phyloP scores from a whole-genome alignment of 2,113 vertebrate species.

The Paradoxurus hermaphroditus region DNA sequence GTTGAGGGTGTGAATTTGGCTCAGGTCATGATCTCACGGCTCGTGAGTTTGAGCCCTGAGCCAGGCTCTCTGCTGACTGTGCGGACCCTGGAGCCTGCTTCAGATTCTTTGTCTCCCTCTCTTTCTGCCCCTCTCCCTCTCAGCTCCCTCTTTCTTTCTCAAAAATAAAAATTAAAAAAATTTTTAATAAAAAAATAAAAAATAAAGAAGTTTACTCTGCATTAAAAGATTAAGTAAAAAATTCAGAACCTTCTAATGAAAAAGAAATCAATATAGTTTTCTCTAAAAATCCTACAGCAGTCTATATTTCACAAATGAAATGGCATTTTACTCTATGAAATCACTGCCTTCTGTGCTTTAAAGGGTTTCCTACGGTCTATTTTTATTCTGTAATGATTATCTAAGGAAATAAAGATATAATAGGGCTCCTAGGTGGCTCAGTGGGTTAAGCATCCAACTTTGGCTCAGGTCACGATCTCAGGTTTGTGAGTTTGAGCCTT shows the following conservation, averaged over 20 bases:
- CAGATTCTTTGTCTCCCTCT: neutral
- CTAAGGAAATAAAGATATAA: neutral
- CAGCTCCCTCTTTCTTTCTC: neutral
- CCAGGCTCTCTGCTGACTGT: neutral
- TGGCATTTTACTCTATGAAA: neutral
- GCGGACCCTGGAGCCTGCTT: neutral
- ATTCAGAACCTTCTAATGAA: neutral
- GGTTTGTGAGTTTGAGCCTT: too few relatives aligned
- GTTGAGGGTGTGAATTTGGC: neutral
- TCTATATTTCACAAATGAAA: slow-evolving; percentile 33
- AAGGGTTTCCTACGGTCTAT: neutral
- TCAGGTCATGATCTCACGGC: neutral
- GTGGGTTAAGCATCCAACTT: too few relatives aligned
- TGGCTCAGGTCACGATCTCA: too few relatives aligned
- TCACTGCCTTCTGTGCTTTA: slow-evolving; percentile 13
- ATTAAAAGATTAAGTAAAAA: neutral
- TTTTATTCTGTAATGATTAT: slow-evolving; percentile 14
- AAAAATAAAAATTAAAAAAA: neutral
- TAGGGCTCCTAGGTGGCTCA: too few relatives aligned
- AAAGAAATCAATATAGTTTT: neutral
- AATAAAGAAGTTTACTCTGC: slow-evolving; percentile 2
- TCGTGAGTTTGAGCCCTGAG: neutral
- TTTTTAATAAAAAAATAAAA: neutral
- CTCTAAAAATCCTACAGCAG: neutral
- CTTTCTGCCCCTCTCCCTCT: neutral